A percentile compares a stretch with the other conserved stretches of the same genome.
Evolutionary conservation across 1,140 invertebrate species (phyloP).

Genomic region (Meloidogyne floridensis): DNA sequence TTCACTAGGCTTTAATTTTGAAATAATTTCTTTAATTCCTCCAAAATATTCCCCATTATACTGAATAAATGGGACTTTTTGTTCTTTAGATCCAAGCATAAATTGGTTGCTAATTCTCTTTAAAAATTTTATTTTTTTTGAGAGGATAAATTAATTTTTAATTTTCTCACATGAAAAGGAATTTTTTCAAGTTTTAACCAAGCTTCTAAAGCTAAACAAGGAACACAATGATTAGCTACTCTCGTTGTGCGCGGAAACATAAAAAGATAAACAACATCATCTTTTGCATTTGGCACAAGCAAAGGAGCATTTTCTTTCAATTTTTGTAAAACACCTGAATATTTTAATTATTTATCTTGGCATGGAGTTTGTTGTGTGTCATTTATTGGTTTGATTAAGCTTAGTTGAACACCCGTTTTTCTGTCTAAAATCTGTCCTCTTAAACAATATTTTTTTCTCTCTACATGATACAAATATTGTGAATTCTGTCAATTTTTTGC

Average conservation of each 20-base stretch:
- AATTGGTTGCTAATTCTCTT: constrained; percentile 2
- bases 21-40: background rate
- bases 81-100: background rate
- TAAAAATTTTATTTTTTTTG: background rate
- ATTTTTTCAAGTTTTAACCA: constrained; percentile 25
- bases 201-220: constrained; percentile 18
- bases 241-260: constrained; percentile 13
- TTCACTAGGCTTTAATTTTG: background rate
- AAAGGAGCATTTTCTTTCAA: background rate
- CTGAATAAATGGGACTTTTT: background rate
- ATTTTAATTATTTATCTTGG: background rate
- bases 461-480: too few relatives aligned
- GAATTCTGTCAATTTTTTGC: too few relatives aligned
- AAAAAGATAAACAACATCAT: constrained; percentile 16
- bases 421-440: too few relatives aligned
- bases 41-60: constrained; percentile 9
- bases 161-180: constrained; percentile 12
- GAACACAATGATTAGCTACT: constrained; percentile 8
- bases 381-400: too few relatives aligned
- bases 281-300: constrained; percentile 2
- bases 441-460: too few relatives aligned
- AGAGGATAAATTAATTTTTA: background rate
- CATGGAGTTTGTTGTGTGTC: too few relatives aligned
- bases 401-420: too few relatives aligned
- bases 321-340: background rate